Percentiles rank a stretch among this genome's conserved stretches.
These are phyloP conservation scores for Parauchenoglanis ngamensis DNA, from an alignment of 2,797 vertebrate species.

Conservation along the genomic window DNA sequence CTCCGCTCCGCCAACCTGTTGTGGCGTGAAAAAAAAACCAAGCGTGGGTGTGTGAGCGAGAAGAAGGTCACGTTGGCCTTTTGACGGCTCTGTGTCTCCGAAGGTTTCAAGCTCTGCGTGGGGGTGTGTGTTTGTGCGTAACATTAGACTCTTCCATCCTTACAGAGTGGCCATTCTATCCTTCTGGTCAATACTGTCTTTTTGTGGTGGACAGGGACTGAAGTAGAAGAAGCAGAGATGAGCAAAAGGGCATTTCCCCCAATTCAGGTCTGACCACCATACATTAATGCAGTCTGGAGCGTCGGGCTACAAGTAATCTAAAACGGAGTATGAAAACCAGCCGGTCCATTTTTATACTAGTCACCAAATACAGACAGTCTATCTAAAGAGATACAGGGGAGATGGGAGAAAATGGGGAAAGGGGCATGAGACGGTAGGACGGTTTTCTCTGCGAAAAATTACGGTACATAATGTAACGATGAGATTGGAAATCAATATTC, in stretches of 20 bases:
- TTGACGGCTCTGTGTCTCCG: slow-evolving; percentile 26
- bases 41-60: slow-evolving; percentile 1
- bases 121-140: slow-evolving; percentile 30
- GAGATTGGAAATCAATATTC: slow-evolving; percentile 4
- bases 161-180: slow-evolving; percentile 35
- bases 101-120: slow-evolving; percentile 13
- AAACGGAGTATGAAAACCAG: not conserved
- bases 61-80: slow-evolving; percentile 32
- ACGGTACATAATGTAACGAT: not conserved
- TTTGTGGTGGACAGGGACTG: slow-evolving; percentile 11
- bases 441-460: not conserved
- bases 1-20: slow-evolving; percentile 32
- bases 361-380: not conserved
- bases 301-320: not conserved
- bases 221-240: not conserved
- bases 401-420: not conserved
- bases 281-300: not conserved
- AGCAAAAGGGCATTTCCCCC: slow-evolving; percentile 4
- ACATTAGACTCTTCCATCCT: slow-evolving; percentile 20
- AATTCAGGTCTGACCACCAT: not conserved
- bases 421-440: no score
- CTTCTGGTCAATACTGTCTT: slow-evolving; percentile 38
- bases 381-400: no score
- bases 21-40: not conserved
- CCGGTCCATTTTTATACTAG: not conserved